Evolutionary conservation across 1,140 invertebrate genomes (phyloP), one percentile per base, ranked within the genome.

Genomic region (Drosophila lacteicornis): DNA sequence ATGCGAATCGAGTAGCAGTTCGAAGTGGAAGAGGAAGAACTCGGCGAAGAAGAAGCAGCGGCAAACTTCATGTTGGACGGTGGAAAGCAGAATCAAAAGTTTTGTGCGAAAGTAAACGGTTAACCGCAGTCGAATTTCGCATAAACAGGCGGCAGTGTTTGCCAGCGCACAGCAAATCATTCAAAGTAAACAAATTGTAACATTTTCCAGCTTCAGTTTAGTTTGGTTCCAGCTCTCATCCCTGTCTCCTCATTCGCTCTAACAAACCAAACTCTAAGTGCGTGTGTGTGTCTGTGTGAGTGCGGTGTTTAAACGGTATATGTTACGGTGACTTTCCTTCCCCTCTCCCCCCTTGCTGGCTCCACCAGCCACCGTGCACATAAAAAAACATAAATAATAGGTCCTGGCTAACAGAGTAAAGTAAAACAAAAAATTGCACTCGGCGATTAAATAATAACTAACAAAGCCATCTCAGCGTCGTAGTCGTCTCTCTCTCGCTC

Each of bases 31-130:
- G 55, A 84, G 62, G 77, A 86, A 86, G 79, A 66, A 73, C 74
- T 63, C 61, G 58, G 17, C 57, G 55, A 79, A 80, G 80, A 82
- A 86, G 83, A 55, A 87, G 80, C 78, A 88, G 84, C 84, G 85
- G 84, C 85, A 81, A 90, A 84, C 69, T 84, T 84, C 71, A 70
- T 73, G 83, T 81, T 82, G 79, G 75, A 78, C 70, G 45, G 71
- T 67, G 65, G 63, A 60, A 68, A 83, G 36, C 63, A 56, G 61
- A 85, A 74, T 66, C 22, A 27, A 75, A 49, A 62, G 30, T 75
- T 73, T 83, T 22, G 49, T 63, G 38, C 60, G 43, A 80, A 88
- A 66, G 43, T 45, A 67, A 74, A 60, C 63, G 13, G 17, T 27
- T 30, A 55, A 55, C 12, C 30, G 13, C 67, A 67, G n/a, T 55